A percentile compares a stretch with the other conserved stretches of the same genome.
Evolutionary conservation across 2,113 vertebrate genomes (phyloP).

Genomic region (Thalassoma bifasciatum): DNA sequence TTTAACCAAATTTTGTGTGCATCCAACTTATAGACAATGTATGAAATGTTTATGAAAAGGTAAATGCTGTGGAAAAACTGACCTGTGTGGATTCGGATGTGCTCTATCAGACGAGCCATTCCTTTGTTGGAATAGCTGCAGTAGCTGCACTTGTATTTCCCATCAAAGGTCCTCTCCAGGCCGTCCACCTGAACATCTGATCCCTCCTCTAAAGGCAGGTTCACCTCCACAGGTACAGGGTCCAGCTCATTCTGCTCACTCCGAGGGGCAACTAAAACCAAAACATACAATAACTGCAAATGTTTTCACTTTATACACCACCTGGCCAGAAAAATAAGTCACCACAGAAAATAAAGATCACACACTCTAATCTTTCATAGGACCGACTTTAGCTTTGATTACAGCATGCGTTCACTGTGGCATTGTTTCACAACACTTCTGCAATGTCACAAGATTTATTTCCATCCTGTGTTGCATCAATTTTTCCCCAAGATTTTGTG

Average conservation of each 20-base stretch:
- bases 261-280: constrained; percentile 56
- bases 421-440: too few species aligned
- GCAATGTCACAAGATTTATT: too few species aligned
- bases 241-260: constrained; percentile 89
- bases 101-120: constrained; percentile 95
- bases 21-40: too few species aligned
- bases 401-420: too few species aligned
- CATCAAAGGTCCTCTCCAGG: constrained; percentile 96
- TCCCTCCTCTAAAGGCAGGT: constrained; percentile 90
- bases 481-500: too few species aligned
- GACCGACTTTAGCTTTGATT: too few species aligned
- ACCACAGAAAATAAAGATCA: too few species aligned
- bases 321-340: too few species aligned
- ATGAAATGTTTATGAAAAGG: neutral
- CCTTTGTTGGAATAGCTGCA: constrained; percentile 99
- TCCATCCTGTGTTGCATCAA: too few species aligned
- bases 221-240: constrained; percentile 93
- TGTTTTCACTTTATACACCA: too few species aligned
- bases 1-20: too few species aligned
- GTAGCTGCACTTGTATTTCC: constrained; percentile 96
- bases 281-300: constrained; percentile 1
- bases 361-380: too few species aligned
- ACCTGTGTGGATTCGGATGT: constrained; percentile 98
- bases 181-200: constrained; percentile 95
- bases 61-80: neutral